Base-by-base conservation (phyloP, 2,113 vertebrate genomes). In the Anseranas semipalmata region DNA sequence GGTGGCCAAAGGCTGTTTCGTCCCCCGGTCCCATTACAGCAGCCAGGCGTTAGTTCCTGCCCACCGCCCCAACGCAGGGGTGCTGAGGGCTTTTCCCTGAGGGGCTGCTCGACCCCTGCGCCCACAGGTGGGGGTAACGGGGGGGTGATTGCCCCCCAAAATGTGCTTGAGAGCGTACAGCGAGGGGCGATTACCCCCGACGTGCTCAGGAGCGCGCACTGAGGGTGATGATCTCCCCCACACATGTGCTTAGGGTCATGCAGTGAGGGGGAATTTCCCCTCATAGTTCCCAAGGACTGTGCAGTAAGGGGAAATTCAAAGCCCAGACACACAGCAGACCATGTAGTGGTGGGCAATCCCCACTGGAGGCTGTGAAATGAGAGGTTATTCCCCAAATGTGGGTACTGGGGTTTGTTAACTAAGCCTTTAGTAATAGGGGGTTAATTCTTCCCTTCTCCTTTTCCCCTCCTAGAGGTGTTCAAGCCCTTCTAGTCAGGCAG, bases 251-350 rank as follows among this genome's bases (percentile, higher is more conserved):
- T n/a, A n/a, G 30, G 30, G 3, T 7, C 8, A 3, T 19, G 82
- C 16, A 30, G 8, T 13, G 13, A n/a, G 18, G 33, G 39, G 22
- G 18, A 19, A 11, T 10, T 58, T 16, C 8, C 8, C 12, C 11
- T 15, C 11, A 1, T 1, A 2, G 7, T 6, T 50, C 22, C 3
- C 21, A 3, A 12, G 22, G 33, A 1, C 45, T 2, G 1, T 15
- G 20, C 14, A 10, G 0, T 32, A 12, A 24, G 3, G 45, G 50
- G 22, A 28, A 20, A 14, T 24, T 15, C 5, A 6, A 15, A 24
- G 58, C 58, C 14, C 33, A 6, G n/a, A 35, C 33, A 14, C 58
- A 60, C n/a, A 15, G 15, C 17, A 59, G 17, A 3, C 5, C 1
- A 0, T 2, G 5, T 6, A 17, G 32, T 0, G 8, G 5, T 28